Conservation (phyloP, 2,113 vertebrate species). For the Kryptolebias marmoratus region DNA sequence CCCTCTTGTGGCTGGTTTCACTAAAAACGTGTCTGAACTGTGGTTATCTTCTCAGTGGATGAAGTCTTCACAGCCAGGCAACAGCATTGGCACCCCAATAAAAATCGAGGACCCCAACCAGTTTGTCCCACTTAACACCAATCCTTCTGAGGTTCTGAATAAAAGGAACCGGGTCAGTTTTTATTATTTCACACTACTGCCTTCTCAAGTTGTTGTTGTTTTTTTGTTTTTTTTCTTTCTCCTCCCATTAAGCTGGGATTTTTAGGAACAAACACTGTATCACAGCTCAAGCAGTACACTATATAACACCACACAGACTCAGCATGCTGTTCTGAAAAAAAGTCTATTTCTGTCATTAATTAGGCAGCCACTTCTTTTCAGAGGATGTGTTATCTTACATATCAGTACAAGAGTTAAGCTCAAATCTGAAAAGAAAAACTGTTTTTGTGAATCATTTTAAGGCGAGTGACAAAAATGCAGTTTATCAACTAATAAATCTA, state of each 20-base stretch:
- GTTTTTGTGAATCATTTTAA: neutral
- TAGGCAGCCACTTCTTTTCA: too few species aligned
- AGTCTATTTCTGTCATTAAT: too few species aligned
- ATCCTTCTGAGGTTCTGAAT: constrained; percentile 90
- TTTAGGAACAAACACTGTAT: neutral
- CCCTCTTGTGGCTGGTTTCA: constrained; percentile 68
- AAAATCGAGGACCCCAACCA: constrained; percentile 98
- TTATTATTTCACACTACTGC: too few species aligned
- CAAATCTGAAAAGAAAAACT: neutral
- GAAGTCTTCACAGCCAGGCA: constrained; percentile 89
- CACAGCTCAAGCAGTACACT: neutral
- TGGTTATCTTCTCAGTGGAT: constrained; percentile 85
- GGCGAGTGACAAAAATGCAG: too few species aligned
- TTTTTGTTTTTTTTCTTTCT: neutral
- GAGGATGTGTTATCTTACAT: too few species aligned
- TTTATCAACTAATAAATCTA: neutral
- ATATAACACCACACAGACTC: too few species aligned
- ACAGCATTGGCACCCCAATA: constrained; percentile 89
- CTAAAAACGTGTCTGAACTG: constrained; percentile 14
- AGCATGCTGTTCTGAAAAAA: too few species aligned
- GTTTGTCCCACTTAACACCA: constrained; percentile 96
- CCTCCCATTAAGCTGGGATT: neutral
- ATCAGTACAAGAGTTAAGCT: neutral
- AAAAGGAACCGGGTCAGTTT: constrained; percentile 92
- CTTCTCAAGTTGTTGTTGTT: too few species aligned